phyloP scores from a whole-genome alignment of 2,797 vertebrate species.

The Anas georgica region DNA sequence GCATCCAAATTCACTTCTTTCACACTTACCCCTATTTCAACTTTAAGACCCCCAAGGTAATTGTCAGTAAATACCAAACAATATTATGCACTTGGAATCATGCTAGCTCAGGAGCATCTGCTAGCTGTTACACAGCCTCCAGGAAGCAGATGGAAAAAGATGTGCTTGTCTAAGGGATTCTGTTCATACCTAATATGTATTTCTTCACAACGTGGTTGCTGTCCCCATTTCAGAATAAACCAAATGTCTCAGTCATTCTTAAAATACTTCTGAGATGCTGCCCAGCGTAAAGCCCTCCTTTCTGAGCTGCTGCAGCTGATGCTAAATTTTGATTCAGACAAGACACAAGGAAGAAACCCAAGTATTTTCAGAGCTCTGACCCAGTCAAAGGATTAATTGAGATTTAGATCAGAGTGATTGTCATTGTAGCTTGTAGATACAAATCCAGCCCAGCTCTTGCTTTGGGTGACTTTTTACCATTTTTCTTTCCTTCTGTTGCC shows the following conservation, averaged over 20 bases:
- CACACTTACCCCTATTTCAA: not conserved
- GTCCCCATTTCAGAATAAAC: not conserved
- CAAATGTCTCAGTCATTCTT: not conserved
- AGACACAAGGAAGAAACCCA: not conserved
- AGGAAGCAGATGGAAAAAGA: not conserved
- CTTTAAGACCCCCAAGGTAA: not conserved
- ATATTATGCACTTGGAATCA: not conserved
- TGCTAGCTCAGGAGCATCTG: not conserved
- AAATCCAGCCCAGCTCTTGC: not conserved
- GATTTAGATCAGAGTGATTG: not conserved
- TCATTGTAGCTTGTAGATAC: not conserved
- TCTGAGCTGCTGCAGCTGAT: fast-evolving
- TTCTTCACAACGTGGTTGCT: fast-evolving
- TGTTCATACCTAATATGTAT: fast-evolving
- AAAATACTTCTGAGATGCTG: not conserved
- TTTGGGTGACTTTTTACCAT: not conserved
- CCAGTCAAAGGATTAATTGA: not conserved
- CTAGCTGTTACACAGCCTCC: not conserved
- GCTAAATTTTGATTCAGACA: not conserved
- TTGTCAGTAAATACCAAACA: not conserved
- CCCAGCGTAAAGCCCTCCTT: not conserved
- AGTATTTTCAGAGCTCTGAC: not conserved
- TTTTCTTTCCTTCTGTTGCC: not conserved
- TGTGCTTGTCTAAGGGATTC: not conserved
- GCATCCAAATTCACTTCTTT: not conserved